A percentile compares a stretch with the other conserved stretches of the same genome.
Evolutionary conservation across 2,113 vertebrate genomes (phyloP).

Genomic region (human (Homo sapiens)): DNA sequence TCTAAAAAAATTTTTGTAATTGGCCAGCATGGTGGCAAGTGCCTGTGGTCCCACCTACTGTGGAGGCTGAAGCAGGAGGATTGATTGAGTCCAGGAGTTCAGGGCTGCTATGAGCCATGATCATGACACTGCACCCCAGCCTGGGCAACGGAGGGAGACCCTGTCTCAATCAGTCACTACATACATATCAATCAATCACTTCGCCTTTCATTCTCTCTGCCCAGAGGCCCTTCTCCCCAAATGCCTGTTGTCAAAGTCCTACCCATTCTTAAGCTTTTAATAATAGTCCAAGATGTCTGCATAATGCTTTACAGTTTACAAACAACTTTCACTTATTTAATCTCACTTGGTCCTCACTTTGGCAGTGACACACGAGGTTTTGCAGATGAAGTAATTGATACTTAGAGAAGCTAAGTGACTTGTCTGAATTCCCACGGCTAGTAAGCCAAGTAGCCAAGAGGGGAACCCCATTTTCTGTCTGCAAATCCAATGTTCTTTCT

Average conservation of each 20-base stretch:
- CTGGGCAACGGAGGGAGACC: too few relatives aligned
- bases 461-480: neutral
- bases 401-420: neutral
- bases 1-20: too few relatives aligned
- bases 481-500: neutral
- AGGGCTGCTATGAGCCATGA: too few relatives aligned
- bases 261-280: neutral
- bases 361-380: neutral
- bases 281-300: neutral
- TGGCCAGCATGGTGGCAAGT: too few relatives aligned
- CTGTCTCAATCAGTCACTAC: too few relatives aligned
- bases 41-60: too few relatives aligned
- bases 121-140: too few relatives aligned
- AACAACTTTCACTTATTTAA: neutral
- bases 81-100: too few relatives aligned
- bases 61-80: too few relatives aligned
- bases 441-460: neutral
- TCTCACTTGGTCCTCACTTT: neutral
- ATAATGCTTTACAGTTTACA: neutral
- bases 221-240: neutral
- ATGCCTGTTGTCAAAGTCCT: neutral
- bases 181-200: neutral
- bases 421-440: neutral
- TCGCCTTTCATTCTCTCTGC: neutral
- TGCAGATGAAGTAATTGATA: neutral